phyloP scores from a whole-genome alignment of 2,888 invertebrate species.

The Allolobophora icterica region DNA sequence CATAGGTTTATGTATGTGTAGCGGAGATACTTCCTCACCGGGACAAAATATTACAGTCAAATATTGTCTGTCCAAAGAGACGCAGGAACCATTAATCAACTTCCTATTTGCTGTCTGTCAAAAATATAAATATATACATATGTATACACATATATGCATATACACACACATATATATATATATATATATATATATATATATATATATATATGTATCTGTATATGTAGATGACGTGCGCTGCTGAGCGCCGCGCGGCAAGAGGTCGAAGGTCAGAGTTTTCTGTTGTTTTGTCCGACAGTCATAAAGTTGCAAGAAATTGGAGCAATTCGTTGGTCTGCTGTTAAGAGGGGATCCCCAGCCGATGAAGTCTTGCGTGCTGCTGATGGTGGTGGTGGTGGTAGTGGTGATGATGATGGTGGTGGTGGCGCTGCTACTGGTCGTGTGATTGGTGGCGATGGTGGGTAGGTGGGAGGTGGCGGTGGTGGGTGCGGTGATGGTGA shows the following conservation, averaged over 20 bases:
- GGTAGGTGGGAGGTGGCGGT: no score
- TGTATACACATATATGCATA: no score
- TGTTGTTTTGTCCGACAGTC: not conserved
- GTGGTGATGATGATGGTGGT: not conserved
- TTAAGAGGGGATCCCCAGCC: not conserved
- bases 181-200: no score
- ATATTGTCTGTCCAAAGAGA: slow-evolving; percentile 6
- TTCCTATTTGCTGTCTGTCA: not conserved
- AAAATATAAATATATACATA: no score
- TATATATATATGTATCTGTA: no score
- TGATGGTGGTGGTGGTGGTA: not conserved
- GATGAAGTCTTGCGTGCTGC: not conserved
- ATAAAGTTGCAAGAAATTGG: slow-evolving; percentile 11
- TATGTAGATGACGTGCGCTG: no score
- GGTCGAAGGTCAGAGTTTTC: not conserved
- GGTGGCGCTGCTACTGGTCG: not conserved
- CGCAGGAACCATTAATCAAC: slow-evolving; percentile 10
- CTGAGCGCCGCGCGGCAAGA: not conserved
- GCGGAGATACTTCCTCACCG: not conserved
- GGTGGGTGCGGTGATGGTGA: not conserved
- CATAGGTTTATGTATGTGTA: not conserved
- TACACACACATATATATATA: no score
- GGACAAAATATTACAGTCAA: not conserved
- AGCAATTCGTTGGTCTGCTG: not conserved
- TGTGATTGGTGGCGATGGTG: not conserved